Percentiles rank a stretch among this genome's conserved stretches.
These are phyloP conservation scores for Cottoperca gobio DNA, from an alignment of 2,797 vertebrate genomes.

Conservation along the genomic window DNA sequence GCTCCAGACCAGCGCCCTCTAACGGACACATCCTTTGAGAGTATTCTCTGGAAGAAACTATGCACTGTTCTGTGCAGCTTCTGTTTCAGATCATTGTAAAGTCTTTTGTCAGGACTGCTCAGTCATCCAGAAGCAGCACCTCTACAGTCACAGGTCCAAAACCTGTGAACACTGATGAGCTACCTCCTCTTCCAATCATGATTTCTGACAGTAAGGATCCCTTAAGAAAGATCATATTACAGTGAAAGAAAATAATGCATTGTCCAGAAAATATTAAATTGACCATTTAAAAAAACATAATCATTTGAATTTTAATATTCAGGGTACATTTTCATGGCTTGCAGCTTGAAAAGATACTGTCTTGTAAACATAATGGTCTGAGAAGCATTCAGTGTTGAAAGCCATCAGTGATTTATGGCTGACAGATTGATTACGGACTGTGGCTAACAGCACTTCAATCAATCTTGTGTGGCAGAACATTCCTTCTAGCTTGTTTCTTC, in stretches of 20 bases:
- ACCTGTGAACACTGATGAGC: conserved; percentile 1
- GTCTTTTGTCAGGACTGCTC: not conserved
- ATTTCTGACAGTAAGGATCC: conserved; percentile 8
- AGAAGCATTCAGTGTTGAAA: not conserved
- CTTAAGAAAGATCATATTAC: not conserved
- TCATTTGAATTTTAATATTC: not conserved
- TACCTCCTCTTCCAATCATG: not conserved
- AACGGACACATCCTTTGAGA: not conserved
- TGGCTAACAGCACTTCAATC: conserved; percentile 14
- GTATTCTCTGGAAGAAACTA: not conserved
- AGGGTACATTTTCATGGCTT: not conserved
- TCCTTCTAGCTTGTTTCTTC: conserved; percentile 31
- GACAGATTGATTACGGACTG: not conserved
- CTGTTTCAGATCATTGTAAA: not conserved
- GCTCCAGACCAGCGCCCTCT: conserved; percentile 17
- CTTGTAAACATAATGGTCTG: not conserved
- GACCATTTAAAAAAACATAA: not conserved
- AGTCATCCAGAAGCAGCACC: not conserved
- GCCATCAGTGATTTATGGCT: conserved; percentile 13
- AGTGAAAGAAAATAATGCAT: conserved; percentile 5
- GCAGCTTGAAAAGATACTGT: conserved; percentile 1
- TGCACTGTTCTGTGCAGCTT: not conserved
- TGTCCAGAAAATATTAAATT: not conserved
- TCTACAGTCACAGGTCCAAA: not conserved
- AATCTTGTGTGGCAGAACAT: conserved; percentile 27